Evolutionary conservation across 2,888 invertebrate species (phyloP).

Genomic region (Zaprionus bogoriensis): DNA sequence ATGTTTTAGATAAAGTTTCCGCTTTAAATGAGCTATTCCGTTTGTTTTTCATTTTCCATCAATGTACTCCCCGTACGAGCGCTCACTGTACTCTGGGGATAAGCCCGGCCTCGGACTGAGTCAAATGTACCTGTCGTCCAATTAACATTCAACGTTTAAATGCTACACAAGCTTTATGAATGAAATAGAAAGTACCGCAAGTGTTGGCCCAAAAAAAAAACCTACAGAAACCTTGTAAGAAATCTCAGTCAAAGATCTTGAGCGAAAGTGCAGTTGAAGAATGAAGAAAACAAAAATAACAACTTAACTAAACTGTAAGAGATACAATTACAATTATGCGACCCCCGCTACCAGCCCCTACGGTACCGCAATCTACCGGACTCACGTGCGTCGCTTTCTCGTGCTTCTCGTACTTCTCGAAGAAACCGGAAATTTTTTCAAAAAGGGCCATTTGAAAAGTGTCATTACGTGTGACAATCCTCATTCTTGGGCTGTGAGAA

Average conservation of each 20-base stretch:
- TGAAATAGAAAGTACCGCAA: constrained; percentile 8
- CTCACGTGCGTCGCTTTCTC: constrained; percentile 54
- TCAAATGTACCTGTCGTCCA: background rate
- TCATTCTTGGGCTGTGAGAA: constrained; percentile 25
- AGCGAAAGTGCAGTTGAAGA: constrained; percentile 59
- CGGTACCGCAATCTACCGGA: background rate
- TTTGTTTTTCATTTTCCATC: no score
- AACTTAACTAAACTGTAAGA: background rate
- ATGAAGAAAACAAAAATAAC: background rate
- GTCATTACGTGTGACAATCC: constrained; percentile 30
- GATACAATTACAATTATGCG: constrained; percentile 34
- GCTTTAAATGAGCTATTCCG: no score
- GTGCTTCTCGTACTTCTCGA: constrained; percentile 7
- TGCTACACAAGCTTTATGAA: constrained; percentile 31
- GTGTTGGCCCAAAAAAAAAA: constrained; percentile 19
- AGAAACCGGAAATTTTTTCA: constrained; percentile 47
- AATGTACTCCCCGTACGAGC: background rate
- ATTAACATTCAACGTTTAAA: constrained; percentile 35
- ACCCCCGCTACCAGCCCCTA: background rate
- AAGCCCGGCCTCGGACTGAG: background rate
- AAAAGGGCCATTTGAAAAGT: constrained; percentile 32
- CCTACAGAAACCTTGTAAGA: constrained; percentile 41
- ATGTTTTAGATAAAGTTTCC: no score
- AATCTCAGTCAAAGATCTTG: constrained; percentile 40
- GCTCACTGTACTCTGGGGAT: background rate